These are phyloP conservation scores for Pseudorasbora parva DNA, from an alignment of 2,113 vertebrate genomes.

Conservation along the genomic window DNA sequence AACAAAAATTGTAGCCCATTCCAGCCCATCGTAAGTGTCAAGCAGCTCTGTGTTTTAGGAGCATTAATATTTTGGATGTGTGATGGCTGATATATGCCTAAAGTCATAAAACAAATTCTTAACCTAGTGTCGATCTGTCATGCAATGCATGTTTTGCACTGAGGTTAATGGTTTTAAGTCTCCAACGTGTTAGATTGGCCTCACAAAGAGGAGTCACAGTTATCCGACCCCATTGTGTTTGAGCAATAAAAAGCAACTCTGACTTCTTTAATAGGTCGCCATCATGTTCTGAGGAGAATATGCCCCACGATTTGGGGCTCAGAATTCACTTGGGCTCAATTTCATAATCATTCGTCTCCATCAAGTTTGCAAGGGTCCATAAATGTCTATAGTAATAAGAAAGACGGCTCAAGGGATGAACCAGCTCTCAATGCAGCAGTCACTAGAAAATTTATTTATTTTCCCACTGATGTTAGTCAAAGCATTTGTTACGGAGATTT, in stretches of 20 bases:
- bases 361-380: slow-evolving; percentile 52
- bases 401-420: slow-evolving; percentile 42
- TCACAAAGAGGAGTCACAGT: slow-evolving; percentile 60
- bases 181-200: slow-evolving; percentile 61
- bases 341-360: slow-evolving; percentile 42
- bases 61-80: slow-evolving; percentile 57
- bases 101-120: slow-evolving; percentile 61
- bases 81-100: slow-evolving; percentile 52
- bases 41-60: slow-evolving; percentile 62
- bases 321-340: slow-evolving; percentile 48
- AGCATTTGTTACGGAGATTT: slow-evolving; percentile 49
- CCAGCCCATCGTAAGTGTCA: not conserved
- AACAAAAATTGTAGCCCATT: not conserved
- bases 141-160: slow-evolving; percentile 59
- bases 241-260: slow-evolving; percentile 61
- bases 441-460: slow-evolving; percentile 60
- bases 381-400: slow-evolving; percentile 61
- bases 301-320: slow-evolving; percentile 40
- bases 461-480: slow-evolving; percentile 49
- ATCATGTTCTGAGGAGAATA: slow-evolving; percentile 56
- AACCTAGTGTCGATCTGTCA: slow-evolving; percentile 52
- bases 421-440: slow-evolving; percentile 56
- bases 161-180: slow-evolving; percentile 61
- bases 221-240: slow-evolving; percentile 69
- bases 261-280: slow-evolving; percentile 56